These are phyloP conservation scores for Corythaixoides concolor DNA, from an alignment of 2,113 vertebrate genomes.

Conservation along the genomic window DNA sequence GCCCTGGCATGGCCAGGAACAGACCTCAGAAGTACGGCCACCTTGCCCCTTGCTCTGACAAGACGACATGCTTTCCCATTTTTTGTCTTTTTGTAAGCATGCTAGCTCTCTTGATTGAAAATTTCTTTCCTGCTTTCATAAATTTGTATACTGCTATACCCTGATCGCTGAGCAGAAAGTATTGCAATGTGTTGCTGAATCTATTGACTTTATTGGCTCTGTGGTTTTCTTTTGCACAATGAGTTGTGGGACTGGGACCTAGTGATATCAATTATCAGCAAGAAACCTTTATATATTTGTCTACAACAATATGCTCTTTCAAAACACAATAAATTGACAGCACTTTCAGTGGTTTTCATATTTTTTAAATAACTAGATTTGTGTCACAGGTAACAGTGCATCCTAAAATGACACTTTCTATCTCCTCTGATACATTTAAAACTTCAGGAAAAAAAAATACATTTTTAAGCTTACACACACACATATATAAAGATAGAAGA, in stretches of 20 bases:
- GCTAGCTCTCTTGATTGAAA: background rate
- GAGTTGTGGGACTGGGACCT: background rate
- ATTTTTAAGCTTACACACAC: background rate
- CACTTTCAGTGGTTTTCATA: background rate
- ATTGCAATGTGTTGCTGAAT: background rate
- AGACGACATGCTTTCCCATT: background rate
- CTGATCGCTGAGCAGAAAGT: background rate
- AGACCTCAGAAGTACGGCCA: background rate
- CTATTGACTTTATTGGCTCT: background rate
- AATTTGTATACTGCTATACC: background rate
- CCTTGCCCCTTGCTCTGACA: background rate
- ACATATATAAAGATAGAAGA: background rate
- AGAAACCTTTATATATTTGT: background rate
- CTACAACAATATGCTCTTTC: background rate
- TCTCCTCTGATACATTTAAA: background rate
- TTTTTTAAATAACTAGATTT: background rate
- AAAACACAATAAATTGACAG: background rate
- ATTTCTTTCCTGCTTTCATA: background rate
- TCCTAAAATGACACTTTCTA: background rate
- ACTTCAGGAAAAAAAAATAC: background rate
- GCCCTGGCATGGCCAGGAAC: background rate
- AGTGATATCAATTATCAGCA: background rate
- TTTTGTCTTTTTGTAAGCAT: background rate
- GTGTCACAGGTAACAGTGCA: background rate
- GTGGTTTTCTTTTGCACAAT: background rate